A percentile compares a stretch with the other conserved stretches of the same genome.
These are phyloP conservation scores for Melipona beecheii DNA, from an alignment of 2,888 invertebrate species.

Conservation along the genomic window DNA sequence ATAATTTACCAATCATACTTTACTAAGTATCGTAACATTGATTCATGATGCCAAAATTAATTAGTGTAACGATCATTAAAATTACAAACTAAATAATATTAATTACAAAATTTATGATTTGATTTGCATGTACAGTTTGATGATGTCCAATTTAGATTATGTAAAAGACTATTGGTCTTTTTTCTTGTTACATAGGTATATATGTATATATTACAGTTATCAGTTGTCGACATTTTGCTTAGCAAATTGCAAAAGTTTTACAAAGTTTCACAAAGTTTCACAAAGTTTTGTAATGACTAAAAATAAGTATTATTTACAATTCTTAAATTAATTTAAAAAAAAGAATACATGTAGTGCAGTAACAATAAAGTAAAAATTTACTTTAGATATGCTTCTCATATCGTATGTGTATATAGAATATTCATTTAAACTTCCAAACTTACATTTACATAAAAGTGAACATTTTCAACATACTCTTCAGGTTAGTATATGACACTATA, in stretches of 20 bases:
- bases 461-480: too few species aligned
- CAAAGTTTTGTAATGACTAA: background rate
- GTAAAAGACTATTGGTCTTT: background rate
- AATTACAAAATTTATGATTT: too few species aligned
- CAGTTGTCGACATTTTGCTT: background rate
- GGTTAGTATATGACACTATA: too few species aligned
- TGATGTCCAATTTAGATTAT: background rate
- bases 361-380: too few species aligned
- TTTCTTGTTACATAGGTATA: background rate
- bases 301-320: background rate
- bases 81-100: background rate
- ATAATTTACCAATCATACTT: background rate
- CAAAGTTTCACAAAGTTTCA: background rate
- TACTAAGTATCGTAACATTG: slow-evolving; percentile 40
- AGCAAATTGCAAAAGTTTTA: background rate
- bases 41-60: slow-evolving; percentile 66
- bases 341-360: background rate
- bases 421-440: too few species aligned
- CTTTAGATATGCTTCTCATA: too few species aligned
- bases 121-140: background rate
- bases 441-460: too few species aligned
- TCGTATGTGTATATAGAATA: background rate
- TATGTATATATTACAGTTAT: background rate
- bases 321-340: background rate
- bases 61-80: slow-evolving; percentile 54